phyloP scores from a whole-genome alignment of 2,113 vertebrate genomes.

The Paracanthobrama guichenoti region DNA sequence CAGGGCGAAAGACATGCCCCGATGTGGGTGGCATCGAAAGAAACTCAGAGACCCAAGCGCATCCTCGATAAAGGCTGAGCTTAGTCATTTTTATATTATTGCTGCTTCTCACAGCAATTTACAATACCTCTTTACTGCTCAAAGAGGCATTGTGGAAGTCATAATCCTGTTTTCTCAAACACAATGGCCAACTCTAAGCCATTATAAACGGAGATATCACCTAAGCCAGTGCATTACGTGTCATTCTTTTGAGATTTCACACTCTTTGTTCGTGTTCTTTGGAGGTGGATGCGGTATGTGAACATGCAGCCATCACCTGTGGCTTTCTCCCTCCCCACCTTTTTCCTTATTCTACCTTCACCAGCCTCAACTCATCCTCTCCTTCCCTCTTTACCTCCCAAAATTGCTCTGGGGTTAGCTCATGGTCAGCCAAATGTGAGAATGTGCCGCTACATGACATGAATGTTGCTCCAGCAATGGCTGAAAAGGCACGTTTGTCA shows the following conservation, averaged over 20 bases:
- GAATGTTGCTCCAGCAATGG: constrained; percentile 67
- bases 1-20: constrained; percentile 56
- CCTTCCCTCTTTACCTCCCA: constrained; percentile 45
- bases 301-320: constrained; percentile 42
- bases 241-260: constrained; percentile 45
- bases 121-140: constrained; percentile 34
- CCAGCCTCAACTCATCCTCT: constrained; percentile 42
- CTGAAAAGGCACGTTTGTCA: constrained; percentile 62
- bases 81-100: constrained; percentile 10
- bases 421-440: constrained; percentile 65
- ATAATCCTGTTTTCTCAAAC: constrained; percentile 41
- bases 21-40: constrained; percentile 68
- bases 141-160: constrained; percentile 10
- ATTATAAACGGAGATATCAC: constrained; percentile 32
- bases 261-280: constrained; percentile 34
- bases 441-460: constrained; percentile 71
- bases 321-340: constrained; percentile 20
- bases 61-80: constrained; percentile 41
- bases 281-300: constrained; percentile 44
- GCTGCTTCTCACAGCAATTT: constrained; percentile 31
- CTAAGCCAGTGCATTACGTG: constrained; percentile 48
- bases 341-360: constrained; percentile 4
- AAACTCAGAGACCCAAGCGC: constrained; percentile 55
- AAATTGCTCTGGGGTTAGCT: constrained; percentile 58
- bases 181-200: constrained; percentile 38